Evolutionary conservation across 2,113 vertebrate species (phyloP).

Genomic region (Pangasianodon hypophthalmus): DNA sequence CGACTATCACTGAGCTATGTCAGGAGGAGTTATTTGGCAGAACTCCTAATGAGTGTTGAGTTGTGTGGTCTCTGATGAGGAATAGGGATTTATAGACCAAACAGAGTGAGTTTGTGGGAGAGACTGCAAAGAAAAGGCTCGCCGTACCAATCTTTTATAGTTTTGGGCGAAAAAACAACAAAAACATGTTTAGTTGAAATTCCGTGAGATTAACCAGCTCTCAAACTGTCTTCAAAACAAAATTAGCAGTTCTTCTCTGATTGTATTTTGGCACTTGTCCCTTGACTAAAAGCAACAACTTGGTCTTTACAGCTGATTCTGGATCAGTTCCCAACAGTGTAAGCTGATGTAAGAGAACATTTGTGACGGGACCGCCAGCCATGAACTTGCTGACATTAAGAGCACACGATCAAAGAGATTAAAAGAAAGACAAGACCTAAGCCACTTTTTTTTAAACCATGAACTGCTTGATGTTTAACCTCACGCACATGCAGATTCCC

Average conservation of each 20-base stretch:
- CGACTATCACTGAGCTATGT: not conserved
- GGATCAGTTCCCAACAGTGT: not conserved
- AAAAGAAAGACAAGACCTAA: not conserved
- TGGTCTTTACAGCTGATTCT: not conserved
- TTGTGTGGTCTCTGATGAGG: constrained; percentile 43
- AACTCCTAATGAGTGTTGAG: constrained; percentile 24
- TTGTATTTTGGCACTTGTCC: constrained; percentile 8
- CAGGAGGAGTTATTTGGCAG: constrained; percentile 6
- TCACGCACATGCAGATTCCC: constrained; percentile 44
- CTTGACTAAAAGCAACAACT: not conserved
- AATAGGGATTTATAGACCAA: constrained; percentile 36
- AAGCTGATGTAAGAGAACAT: not conserved
- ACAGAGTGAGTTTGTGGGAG: constrained; percentile 19
- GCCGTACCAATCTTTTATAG: not conserved
- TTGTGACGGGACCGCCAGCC: not conserved
- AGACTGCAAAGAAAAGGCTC: not conserved
- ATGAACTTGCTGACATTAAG: not conserved
- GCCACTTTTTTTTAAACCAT: not conserved
- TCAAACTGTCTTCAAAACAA: not conserved
- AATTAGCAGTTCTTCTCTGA: not conserved
- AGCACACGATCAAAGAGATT: not conserved
- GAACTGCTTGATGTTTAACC: constrained; percentile 4
- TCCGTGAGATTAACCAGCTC: not conserved
- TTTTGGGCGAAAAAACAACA: not conserved
- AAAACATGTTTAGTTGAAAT: not conserved